A percentile compares a stretch with the other conserved stretches of the same genome.
Evolutionary conservation across 2,797 vertebrate species (phyloP).

Genomic region (Mormyrus hasselquistii): DNA sequence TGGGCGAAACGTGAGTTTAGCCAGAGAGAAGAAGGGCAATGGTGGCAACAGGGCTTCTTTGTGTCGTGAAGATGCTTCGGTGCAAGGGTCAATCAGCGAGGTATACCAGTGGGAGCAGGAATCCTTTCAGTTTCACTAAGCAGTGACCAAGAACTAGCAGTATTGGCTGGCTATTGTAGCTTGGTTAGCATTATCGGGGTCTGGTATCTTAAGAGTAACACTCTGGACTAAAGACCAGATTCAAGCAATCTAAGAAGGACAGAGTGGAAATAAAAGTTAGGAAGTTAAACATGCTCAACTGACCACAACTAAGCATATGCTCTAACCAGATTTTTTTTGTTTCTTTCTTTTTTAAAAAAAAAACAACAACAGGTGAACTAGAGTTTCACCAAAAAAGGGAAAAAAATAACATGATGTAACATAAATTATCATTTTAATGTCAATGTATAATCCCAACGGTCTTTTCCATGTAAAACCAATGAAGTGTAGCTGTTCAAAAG

Average conservation of each 20-base stretch:
- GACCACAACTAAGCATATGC: not conserved
- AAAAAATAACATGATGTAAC: not conserved
- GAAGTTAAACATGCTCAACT: not conserved
- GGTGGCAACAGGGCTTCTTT: not conserved
- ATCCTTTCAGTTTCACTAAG: not conserved
- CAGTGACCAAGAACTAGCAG: not conserved
- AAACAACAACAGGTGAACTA: not conserved
- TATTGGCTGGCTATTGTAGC: not conserved
- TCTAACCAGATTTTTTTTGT: too few species aligned
- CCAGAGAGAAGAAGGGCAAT: not conserved
- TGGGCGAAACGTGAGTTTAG: not conserved
- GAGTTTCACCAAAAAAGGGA: not conserved
- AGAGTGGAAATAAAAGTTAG: conserved; percentile 25
- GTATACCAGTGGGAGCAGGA: not conserved
- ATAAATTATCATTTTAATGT: not conserved
- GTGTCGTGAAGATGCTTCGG: not conserved
- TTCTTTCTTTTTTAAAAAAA: not conserved
- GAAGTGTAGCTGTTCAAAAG: not conserved
- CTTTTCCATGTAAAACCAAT: not conserved
- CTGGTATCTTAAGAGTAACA: conserved; percentile 17
- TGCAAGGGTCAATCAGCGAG: not conserved
- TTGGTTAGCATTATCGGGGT: not conserved
- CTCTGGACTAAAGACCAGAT: conserved; percentile 28
- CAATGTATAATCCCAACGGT: not conserved
- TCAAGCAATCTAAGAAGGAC: conserved; percentile 32